A percentile compares a stretch with the other conserved stretches of the same genome.
Conservation (phyloP, 2,113 vertebrate genomes). For the Lycocorax pyrrhopterus region DNA sequence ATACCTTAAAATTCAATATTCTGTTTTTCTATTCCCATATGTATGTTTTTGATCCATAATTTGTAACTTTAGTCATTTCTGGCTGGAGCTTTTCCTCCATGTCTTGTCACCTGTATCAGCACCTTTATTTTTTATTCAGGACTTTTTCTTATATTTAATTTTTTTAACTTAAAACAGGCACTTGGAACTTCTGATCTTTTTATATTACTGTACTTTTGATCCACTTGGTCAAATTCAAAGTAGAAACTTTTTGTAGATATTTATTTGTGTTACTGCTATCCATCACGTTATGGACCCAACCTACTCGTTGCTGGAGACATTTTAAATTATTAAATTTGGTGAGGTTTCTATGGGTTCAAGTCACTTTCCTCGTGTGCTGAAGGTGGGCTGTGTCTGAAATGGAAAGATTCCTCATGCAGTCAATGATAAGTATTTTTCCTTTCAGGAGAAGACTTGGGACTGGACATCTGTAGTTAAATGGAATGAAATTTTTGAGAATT, state of each 20-base stretch:
- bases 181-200: background rate
- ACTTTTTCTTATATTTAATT: background rate
- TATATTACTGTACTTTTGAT: background rate
- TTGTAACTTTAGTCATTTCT: background rate
- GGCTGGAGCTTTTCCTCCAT: background rate
- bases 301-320: background rate
- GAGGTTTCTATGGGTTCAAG: background rate
- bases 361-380: background rate
- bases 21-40: background rate
- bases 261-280: background rate
- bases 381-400: background rate
- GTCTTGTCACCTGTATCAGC: background rate
- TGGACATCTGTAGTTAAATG: background rate
- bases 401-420: background rate
- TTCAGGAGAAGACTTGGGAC: background rate
- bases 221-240: background rate
- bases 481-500: background rate
- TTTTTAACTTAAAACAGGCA: background rate
- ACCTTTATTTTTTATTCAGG: background rate
- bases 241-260: background rate
- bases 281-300: background rate
- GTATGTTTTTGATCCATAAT: background rate
- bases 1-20: background rate
- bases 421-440: background rate
- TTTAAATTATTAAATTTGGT: background rate